These are phyloP conservation scores for Tyria jacobaeae DNA, from an alignment of 2,888 invertebrate genomes.

Conservation along the genomic window DNA sequence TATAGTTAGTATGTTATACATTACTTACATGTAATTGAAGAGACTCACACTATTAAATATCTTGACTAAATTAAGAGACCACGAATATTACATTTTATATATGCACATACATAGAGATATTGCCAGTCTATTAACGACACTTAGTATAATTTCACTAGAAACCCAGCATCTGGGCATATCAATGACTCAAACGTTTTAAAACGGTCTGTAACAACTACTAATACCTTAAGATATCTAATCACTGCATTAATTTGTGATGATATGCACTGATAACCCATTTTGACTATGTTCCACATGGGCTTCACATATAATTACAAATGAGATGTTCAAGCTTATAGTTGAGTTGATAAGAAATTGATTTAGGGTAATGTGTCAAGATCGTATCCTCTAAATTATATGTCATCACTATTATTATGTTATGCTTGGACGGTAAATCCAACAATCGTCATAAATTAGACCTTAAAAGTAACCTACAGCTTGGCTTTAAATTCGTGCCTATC, in stretches of 20 bases:
- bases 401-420: slow-evolving; percentile 82
- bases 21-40: slow-evolving; percentile 81
- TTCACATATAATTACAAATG: slow-evolving; percentile 66
- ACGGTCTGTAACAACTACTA: slow-evolving; percentile 85
- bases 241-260: slow-evolving; percentile 86
- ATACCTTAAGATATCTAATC: slow-evolving; percentile 86
- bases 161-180: slow-evolving; percentile 82
- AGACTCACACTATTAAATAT: slow-evolving; percentile 86
- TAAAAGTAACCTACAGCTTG: slow-evolving; percentile 84
- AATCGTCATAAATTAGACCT: slow-evolving; percentile 79
- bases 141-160: slow-evolving; percentile 84
- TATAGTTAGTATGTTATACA: slow-evolving; percentile 80
- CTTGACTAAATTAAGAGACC: slow-evolving; percentile 87
- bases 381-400: slow-evolving; percentile 75
- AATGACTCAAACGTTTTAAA: slow-evolving; percentile 84
- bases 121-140: slow-evolving; percentile 85
- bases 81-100: slow-evolving; percentile 83
- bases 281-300: slow-evolving; percentile 75
- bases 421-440: slow-evolving; percentile 85
- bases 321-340: slow-evolving; percentile 73
- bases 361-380: slow-evolving; percentile 75
- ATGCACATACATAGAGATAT: slow-evolving; percentile 85
- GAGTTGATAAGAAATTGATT: slow-evolving; percentile 71
- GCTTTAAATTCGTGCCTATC: slow-evolving; percentile 85
- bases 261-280: slow-evolving; percentile 85